Conservation (phyloP, 1,140 invertebrate species). For the Musca vetustissima region DNA sequence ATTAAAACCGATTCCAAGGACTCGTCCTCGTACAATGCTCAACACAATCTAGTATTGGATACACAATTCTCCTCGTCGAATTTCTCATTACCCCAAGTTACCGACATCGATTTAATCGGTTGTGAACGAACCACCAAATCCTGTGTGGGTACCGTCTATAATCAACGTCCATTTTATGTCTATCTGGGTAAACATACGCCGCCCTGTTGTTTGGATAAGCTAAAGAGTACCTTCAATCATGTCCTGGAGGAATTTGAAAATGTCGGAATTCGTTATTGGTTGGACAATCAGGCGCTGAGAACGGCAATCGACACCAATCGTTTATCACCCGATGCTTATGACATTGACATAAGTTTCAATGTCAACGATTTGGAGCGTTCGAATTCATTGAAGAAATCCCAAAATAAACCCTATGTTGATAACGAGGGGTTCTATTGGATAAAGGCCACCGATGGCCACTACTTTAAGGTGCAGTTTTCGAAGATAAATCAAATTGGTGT, state of each 20-base stretch:
- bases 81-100: conserved; percentile 51
- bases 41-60: conserved; percentile 42
- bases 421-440: conserved; percentile 87
- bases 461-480: conserved; percentile 84
- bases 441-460: conserved; percentile 84
- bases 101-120: conserved; percentile 69
- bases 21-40: conserved; percentile 31
- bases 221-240: conserved; percentile 76
- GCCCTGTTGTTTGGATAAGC: conserved; percentile 83
- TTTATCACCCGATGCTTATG: conserved; percentile 78
- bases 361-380: conserved; percentile 73
- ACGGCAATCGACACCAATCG: conserved; percentile 73
- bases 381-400: conserved; percentile 69
- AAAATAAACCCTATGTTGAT: conserved; percentile 68
- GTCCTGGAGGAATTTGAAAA: conserved; percentile 74
- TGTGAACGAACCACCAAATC: conserved; percentile 70
- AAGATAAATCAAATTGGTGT: conserved; percentile 77
- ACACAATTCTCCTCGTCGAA: conserved; percentile 51
- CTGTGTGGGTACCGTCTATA: conserved; percentile 81
- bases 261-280: conserved; percentile 80
- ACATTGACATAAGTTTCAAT: conserved; percentile 87
- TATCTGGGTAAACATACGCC: conserved; percentile 80
- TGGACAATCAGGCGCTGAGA: conserved; percentile 86
- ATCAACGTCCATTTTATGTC: conserved; percentile 81
- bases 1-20: conserved; percentile 35